These are phyloP conservation scores for Taenioides sp. DNA, from an alignment of 2,797 vertebrate genomes.

Conservation along the genomic window DNA sequence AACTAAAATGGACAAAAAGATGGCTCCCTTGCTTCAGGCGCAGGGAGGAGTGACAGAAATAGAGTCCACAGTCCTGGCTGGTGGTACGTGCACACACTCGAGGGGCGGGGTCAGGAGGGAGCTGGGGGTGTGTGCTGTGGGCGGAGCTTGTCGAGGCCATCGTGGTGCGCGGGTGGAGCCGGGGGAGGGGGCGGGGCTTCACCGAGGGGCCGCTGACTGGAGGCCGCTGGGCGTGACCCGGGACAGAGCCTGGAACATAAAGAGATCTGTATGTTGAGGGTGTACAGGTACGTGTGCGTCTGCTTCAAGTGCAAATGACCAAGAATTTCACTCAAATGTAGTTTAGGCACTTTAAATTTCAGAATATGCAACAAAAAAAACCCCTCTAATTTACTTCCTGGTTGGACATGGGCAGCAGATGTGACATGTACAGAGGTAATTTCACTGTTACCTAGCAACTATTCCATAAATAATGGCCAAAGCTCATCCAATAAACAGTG, in stretches of 20 bases:
- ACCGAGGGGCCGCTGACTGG: slow-evolving; percentile 94
- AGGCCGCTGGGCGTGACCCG: slow-evolving; percentile 92
- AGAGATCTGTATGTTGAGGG: background rate
- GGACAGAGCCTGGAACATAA: slow-evolving; percentile 84
- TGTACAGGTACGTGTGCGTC: no score
- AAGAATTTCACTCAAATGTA: background rate
- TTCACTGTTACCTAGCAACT: no score
- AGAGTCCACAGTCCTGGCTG: slow-evolving; percentile 43
- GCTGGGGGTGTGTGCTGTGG: slow-evolving; percentile 23
- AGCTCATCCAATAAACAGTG: no score
- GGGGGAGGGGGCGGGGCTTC: slow-evolving; percentile 68
- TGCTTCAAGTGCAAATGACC: background rate
- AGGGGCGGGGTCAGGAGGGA: slow-evolving; percentile 23
- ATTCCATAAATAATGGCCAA: no score
- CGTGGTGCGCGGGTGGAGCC: slow-evolving; percentile 47
- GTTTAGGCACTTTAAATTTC: background rate
- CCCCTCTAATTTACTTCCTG: no score
- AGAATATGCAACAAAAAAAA: no score
- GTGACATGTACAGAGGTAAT: no score
- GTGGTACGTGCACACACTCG: slow-evolving; percentile 22
- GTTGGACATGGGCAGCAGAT: no score
- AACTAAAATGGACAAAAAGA: slow-evolving; percentile 61
- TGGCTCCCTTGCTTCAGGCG: slow-evolving; percentile 58
- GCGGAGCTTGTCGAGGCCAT: slow-evolving; percentile 83
- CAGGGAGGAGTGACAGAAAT: slow-evolving; percentile 36